Percentiles rank a stretch among this genome's conserved stretches.
Conservation (phyloP, 1,140 invertebrate species). For the Pseudobourletiella spinata region DNA sequence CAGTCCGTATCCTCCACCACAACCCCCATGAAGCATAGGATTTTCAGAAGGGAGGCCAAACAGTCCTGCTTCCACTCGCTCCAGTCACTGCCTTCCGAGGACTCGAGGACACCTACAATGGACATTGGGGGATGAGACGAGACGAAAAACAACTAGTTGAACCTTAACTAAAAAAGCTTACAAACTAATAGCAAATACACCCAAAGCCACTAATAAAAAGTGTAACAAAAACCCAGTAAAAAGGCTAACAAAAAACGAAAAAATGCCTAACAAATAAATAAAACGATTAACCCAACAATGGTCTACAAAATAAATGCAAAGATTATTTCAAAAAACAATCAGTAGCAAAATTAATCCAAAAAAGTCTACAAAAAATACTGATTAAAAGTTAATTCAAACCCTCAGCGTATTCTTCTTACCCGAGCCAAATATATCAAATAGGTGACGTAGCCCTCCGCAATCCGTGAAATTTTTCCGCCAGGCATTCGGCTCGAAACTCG, state of each 20-base stretch:
- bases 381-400: too few species aligned
- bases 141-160: too few species aligned
- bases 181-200: too few species aligned
- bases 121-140: not conserved
- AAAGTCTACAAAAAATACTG: too few species aligned
- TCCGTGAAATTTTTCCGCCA: constrained; percentile 76
- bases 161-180: too few species aligned
- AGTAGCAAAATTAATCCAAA: not conserved
- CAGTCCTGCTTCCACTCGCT: constrained; percentile 93
- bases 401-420: too few species aligned
- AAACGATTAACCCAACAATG: too few species aligned
- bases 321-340: constrained; percentile 23
- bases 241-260: too few species aligned
- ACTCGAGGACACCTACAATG: constrained; percentile 52
- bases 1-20: constrained; percentile 34
- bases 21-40: constrained; percentile 76
- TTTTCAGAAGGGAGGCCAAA: constrained; percentile 70
- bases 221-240: too few species aligned
- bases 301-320: too few species aligned
- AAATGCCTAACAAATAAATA: too few species aligned
- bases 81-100: constrained; percentile 53
- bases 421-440: constrained; percentile 87
- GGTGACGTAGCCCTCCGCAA: constrained; percentile 71
- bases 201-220: too few species aligned
- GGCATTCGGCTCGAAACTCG: constrained; percentile 15